phyloP scores from a whole-genome alignment of 2,797 vertebrate genomes.

The Holocentrus rufus region DNA sequence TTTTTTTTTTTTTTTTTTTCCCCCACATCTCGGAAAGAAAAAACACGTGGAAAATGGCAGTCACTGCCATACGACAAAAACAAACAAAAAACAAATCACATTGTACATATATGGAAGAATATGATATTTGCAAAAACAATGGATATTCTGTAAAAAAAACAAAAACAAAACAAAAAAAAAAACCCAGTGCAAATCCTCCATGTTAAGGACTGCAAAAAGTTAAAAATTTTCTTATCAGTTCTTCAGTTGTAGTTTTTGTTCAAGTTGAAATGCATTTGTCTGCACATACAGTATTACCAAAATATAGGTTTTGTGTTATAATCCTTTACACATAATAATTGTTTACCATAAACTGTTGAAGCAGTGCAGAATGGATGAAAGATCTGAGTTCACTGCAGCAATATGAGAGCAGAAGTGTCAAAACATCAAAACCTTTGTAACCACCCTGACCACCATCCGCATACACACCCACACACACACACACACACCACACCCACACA shows the following conservation, averaged over 20 bases:
- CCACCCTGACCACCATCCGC: not conserved
- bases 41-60: not conserved
- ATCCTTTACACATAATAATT: no score
- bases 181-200: no score
- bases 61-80: not conserved
- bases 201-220: no score
- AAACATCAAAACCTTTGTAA: constrained; percentile 33
- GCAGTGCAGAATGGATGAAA: constrained; percentile 11
- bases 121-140: not conserved
- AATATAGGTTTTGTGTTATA: not conserved
- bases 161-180: no score
- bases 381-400: constrained; percentile 2
- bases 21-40: not conserved
- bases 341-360: not conserved
- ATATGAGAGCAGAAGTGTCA: constrained; percentile 13
- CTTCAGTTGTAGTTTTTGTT: no score
- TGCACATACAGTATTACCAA: not conserved
- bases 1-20: no score
- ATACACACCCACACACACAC: constrained; percentile 19
- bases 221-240: no score
- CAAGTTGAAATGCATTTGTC: not conserved
- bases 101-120: not conserved
- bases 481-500: constrained; percentile 22
- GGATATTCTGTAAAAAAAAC: not conserved
- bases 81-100: not conserved